Evolutionary conservation across 2,797 vertebrate genomes (phyloP).

Genomic region (Tangara arthus): DNA sequence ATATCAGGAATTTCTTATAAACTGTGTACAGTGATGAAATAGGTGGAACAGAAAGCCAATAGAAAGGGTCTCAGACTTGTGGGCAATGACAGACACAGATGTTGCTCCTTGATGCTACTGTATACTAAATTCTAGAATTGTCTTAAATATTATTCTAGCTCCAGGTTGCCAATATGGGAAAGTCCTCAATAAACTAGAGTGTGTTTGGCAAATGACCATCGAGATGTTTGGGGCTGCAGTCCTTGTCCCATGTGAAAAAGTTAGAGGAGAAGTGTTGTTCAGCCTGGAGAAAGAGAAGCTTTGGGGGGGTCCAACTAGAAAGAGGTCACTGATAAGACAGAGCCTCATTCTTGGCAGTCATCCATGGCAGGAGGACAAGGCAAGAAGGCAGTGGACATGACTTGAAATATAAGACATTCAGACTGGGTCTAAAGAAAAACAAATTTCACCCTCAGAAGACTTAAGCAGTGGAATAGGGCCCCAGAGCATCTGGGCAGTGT

Average conservation of each 20-base stretch:
- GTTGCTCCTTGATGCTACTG: neutral
- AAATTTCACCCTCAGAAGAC: neutral
- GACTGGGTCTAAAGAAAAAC: neutral
- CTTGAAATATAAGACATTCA: neutral
- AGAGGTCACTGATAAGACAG: neutral
- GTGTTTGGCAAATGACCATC: neutral
- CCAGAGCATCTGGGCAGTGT: neutral
- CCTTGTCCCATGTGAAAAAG: neutral
- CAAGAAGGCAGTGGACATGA: neutral
- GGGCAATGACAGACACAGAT: neutral
- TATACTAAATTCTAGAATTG: neutral
- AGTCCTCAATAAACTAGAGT: neutral
- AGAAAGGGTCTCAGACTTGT: neutral
- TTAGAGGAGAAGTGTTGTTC: neutral
- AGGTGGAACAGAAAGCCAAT: neutral
- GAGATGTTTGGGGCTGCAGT: neutral
- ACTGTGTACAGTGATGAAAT: neutral
- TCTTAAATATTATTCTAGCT: neutral
- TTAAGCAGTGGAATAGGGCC: neutral
- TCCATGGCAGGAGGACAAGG: neutral
- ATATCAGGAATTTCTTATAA: neutral
- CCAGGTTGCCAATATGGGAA: neutral
- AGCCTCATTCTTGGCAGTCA: neutral
- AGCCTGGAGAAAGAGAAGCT: neutral
- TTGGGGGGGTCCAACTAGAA: neutral